Evolutionary conservation across 2,888 invertebrate species (phyloP), one percentile per base, ranked within the genome.

Genomic region (Miltochrista miniata): DNA sequence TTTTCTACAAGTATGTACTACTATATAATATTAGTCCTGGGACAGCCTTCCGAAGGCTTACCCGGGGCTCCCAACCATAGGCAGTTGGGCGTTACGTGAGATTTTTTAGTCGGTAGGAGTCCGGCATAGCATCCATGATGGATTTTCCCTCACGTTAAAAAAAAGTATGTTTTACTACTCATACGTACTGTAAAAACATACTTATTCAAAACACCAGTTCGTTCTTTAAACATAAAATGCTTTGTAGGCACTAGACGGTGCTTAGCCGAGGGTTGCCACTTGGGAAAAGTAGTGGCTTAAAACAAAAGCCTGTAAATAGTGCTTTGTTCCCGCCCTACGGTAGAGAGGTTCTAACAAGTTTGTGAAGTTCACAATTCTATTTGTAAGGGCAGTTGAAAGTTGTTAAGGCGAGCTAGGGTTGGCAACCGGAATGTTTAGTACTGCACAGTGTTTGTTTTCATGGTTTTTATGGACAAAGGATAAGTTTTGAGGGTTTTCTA

Each of bases 241-340:
- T 59, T 48, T 39, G 56, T 43, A 50, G 61, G 59, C 56, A 65
- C 61, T 65, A 56, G 52, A 54, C 42, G 46, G 40, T 68, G 54
- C 65, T 64, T 61, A 68, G 62, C 63, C 59, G 60, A 61, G 57
- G 69, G 68, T 64, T 56, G 59, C 61, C 54, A 42, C 71, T 74
- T 49, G 57, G 64, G 62, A 58, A 63, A 68, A 79, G 74, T 73
- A 70, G 72, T 73, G 79, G 77, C 68, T 59, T 67, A 67, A 72
- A 78, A 88, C 87, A 89, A 90, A 87, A 76, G 76, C 61, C 69
- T 60, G 76, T 86, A 85, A 87, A 88, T 86, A 85, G 84, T 81
- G 79, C 72, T 86, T 88, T 88, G 89, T 87, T 79, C 71, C 58
- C 44, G 66, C 74, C 76, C 78, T 76, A 62, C 60, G 34, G 70